Evolutionary conservation across 2,797 vertebrate genomes (phyloP).

Genomic region (Phataginus tetradactyla): DNA sequence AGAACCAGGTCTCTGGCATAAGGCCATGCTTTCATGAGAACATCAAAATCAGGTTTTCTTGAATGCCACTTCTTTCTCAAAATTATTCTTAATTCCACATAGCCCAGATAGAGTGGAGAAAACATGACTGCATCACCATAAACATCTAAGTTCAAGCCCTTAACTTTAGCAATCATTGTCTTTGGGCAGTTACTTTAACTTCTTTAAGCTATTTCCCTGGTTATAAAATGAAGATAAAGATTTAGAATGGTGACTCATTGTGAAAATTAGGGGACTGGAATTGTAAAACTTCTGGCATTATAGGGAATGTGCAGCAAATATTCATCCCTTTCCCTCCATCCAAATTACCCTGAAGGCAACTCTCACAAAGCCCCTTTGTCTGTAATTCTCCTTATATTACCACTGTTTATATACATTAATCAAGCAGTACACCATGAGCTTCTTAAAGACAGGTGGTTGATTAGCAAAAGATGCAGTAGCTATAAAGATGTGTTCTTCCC

Average conservation of each 20-base stretch:
- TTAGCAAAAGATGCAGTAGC: neutral
- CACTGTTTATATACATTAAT: neutral
- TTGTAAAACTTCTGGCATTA: slow-evolving; percentile 21
- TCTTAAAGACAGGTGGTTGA: neutral
- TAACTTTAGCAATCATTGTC: neutral
- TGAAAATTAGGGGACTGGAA: neutral
- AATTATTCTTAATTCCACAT: neutral
- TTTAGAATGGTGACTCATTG: neutral
- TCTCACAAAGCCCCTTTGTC: neutral
- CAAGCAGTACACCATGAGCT: neutral
- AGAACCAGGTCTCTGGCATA: neutral
- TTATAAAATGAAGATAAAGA: neutral
- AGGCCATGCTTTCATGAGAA: neutral
- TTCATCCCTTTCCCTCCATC: neutral
- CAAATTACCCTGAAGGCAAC: neutral
- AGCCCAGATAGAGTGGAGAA: neutral
- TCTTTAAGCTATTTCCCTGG: neutral
- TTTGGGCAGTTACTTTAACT: neutral
- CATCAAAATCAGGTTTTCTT: neutral
- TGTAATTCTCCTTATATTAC: neutral
- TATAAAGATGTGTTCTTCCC: neutral
- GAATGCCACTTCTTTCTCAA: neutral
- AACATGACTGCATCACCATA: neutral
- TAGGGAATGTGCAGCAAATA: neutral
- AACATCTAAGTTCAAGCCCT: neutral